phyloP scores from a whole-genome alignment of 2,888 invertebrate species.

The Exephanes ischioxanthus region DNA sequence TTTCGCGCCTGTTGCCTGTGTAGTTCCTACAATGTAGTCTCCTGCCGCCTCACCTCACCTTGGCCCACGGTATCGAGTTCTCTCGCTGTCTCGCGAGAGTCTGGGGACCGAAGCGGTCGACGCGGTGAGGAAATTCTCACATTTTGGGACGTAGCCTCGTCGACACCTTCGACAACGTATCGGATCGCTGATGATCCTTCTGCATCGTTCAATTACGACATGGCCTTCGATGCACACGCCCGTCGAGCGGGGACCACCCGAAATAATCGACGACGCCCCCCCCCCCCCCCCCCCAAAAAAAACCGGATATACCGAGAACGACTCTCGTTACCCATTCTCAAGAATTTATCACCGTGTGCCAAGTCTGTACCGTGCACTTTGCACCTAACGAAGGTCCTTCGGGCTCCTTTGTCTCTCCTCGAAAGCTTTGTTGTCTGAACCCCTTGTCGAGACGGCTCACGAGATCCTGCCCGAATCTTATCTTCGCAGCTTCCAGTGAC shows the following conservation, averaged over 20 bases:
- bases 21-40: conserved; percentile 4
- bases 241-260: conserved; percentile 73
- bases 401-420: conserved; percentile 62
- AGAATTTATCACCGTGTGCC: conserved; percentile 51
- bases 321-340: conserved; percentile 45
- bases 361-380: conserved; percentile 26
- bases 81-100: conserved; percentile 45
- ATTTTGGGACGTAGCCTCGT: conserved; percentile 17
- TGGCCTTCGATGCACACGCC: neutral
- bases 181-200: conserved; percentile 45
- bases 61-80: conserved; percentile 70
- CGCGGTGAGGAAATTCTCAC: conserved; percentile 13
- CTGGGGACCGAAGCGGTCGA: conserved; percentile 26
- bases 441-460: conserved; percentile 18
- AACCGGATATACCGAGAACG: conserved; percentile 48
- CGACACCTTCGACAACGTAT: conserved; percentile 52
- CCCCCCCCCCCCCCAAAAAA: too few species aligned
- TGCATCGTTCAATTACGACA: conserved; percentile 23
- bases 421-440: conserved; percentile 65
- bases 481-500: neutral
- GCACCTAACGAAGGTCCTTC: conserved; percentile 52
- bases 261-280: conserved; percentile 69
- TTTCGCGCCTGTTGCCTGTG: neutral
- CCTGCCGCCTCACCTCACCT: conserved; percentile 61
- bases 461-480: neutral